These are phyloP conservation scores for Amblyteles armatorius DNA, from an alignment of 2,888 invertebrate genomes.

Conservation along the genomic window DNA sequence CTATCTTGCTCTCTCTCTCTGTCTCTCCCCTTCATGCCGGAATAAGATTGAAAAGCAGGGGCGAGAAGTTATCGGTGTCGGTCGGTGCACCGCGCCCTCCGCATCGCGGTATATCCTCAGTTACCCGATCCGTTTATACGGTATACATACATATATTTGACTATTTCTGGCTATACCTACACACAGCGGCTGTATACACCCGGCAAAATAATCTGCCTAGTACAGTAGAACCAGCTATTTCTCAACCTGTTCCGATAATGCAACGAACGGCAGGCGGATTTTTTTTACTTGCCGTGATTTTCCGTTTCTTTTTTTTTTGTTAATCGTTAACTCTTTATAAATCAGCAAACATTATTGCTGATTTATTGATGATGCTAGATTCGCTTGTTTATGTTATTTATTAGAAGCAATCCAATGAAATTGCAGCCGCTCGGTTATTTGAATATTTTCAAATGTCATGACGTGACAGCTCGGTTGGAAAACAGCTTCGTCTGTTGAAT, in stretches of 20 bases:
- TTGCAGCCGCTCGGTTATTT: too few species aligned
- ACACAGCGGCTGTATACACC: neutral
- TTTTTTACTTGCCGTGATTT: neutral
- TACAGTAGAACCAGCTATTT: neutral
- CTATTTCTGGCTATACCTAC: constrained; percentile 4
- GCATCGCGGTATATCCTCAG: constrained; percentile 43
- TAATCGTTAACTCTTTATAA: neutral
- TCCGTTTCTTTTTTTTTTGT: neutral
- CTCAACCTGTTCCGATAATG: neutral
- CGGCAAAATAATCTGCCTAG: neutral
- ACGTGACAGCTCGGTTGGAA: too few species aligned
- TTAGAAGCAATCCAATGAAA: too few species aligned
- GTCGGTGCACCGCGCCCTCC: constrained; percentile 55
- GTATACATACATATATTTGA: constrained; percentile 34
- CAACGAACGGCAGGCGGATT: neutral
- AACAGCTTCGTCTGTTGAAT: too few species aligned
- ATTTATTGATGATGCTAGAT: too few species aligned
- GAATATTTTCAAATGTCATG: too few species aligned
- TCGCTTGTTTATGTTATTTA: too few species aligned
- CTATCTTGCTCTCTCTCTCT: neutral
- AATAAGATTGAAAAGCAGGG: constrained; percentile 64
- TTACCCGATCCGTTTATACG: constrained; percentile 50
- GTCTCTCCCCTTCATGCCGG: constrained; percentile 34
- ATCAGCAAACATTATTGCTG: neutral
- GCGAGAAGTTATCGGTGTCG: constrained; percentile 64